phyloP scores from a whole-genome alignment of 2,113 vertebrate species.

The Forbesichthys papilliferus region DNA sequence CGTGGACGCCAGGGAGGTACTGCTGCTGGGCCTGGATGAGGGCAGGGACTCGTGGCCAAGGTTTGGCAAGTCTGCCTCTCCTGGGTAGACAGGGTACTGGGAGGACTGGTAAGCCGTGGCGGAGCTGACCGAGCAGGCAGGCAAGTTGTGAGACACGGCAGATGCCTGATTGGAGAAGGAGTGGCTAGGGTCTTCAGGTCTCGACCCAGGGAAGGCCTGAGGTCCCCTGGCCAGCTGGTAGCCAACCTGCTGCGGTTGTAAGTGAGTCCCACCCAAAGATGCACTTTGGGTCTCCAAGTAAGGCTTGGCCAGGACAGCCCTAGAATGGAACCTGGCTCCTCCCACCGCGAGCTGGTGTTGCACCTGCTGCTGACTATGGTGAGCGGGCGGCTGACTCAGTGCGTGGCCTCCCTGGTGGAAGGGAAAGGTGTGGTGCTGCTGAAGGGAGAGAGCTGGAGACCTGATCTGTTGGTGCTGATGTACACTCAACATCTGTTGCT shows the following conservation, averaged over 20 bases:
- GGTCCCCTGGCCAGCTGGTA: constrained; percentile 74
- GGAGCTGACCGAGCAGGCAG: constrained; percentile 84
- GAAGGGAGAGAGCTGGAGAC: constrained; percentile 85
- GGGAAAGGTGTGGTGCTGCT: constrained; percentile 86
- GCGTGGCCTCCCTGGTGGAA: constrained; percentile 83
- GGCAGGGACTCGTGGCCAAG: constrained; percentile 81
- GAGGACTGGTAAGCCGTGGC: constrained; percentile 78
- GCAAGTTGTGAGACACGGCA: constrained; percentile 81
- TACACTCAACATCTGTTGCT: constrained; percentile 70
- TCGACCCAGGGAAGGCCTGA: constrained; percentile 80
- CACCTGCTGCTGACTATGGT: constrained; percentile 51
- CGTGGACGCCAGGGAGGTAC: constrained; percentile 62
- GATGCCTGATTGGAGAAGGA: constrained; percentile 77
- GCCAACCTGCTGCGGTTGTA: constrained; percentile 72
- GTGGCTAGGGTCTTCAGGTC: constrained; percentile 73
- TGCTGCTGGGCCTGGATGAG: constrained; percentile 77
- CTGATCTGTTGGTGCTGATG: constrained; percentile 80
- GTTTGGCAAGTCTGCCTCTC: constrained; percentile 81
- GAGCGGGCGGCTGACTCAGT: constrained; percentile 78
- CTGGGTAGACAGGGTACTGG: constrained; percentile 87
- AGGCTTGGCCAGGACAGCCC: constrained; percentile 80
- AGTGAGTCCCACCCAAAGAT: constrained; percentile 64
- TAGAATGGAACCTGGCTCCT: constrained; percentile 70
- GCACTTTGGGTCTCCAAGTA: constrained; percentile 81
- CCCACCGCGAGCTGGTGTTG: constrained; percentile 58